Evolutionary conservation across 1,140 invertebrate genomes (phyloP).

Genomic region (Pseudobourletiella spinata): DNA sequence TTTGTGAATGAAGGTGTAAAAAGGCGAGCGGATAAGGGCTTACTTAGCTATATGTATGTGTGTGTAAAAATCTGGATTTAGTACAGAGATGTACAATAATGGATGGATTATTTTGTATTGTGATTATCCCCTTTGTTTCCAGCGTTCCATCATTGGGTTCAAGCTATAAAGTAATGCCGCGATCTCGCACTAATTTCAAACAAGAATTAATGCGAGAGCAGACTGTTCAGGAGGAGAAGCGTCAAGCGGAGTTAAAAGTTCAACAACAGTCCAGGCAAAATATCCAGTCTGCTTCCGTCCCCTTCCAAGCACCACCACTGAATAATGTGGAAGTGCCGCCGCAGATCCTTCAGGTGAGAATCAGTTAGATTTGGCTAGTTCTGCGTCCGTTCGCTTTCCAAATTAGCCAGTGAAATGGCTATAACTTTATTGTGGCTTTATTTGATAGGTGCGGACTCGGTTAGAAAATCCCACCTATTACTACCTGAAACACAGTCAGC

Average conservation of each 20-base stretch:
- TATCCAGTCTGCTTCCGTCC: conserved; percentile 46
- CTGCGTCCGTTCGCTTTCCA: too few species aligned
- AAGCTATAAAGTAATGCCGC: conserved; percentile 48
- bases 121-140: too few species aligned
- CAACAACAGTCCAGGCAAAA: conserved; percentile 39
- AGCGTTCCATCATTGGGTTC: too few species aligned
- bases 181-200: conserved; percentile 73
- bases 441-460: conserved; percentile 61
- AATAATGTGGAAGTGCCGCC: conserved; percentile 63
- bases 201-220: conserved; percentile 76
- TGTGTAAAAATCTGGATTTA: too few species aligned
- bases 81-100: too few species aligned
- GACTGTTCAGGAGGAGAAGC: conserved; percentile 57
- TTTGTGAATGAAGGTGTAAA: too few species aligned
- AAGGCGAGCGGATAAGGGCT: too few species aligned
- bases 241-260: conserved; percentile 40
- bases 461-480: conserved; percentile 84
- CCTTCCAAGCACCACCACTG: conserved; percentile 42
- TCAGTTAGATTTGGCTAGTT: too few species aligned
- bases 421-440: too few species aligned
- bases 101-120: too few species aligned
- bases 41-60: too few species aligned
- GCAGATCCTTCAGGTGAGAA: conserved; percentile 64
- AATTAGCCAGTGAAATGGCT: too few species aligned
- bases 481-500: conserved; percentile 81